Evolutionary conservation across 2,797 vertebrate species (phyloP), one percentile per base, ranked within the genome.

Genomic region (Aphelocoma californica): DNA sequence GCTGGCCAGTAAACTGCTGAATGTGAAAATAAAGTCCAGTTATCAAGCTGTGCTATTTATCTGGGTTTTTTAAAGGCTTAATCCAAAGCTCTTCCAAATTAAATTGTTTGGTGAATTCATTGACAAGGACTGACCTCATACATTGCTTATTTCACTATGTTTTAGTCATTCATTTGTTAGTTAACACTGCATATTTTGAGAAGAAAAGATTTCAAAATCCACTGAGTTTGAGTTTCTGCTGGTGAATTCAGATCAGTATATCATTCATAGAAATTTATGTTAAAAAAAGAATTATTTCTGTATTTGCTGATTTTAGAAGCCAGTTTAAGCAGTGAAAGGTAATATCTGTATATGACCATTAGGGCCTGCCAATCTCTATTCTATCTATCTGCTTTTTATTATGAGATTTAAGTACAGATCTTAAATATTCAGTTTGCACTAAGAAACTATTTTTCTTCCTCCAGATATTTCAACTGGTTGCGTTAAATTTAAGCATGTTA

Each of bases 231-330:
- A 56, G 6, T 50, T 82, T 81, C 32, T 78, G 19, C 13, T 53
- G 12, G 20, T 61, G 19, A 87, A 54, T 36, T 65, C 54, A 12
- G 14, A 69, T 42, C 21, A 48, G 14, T 72, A 79, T 40, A 67
- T 11, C 3, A 36, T 85, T 38, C 18, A 51, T 10, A 80, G 9
- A 16, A 65, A 36, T 64, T 9, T 28, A 53, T 8, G 12, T 6
- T n/a, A 42, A 2, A 36, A 58, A 48, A 36, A 34, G 4, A 0
- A 0, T 18, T 4, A 36, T 44, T 80, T 78, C 7, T 50, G 4
- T 32, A 56, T 77, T 78, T 80, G 5, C 5, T 61, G 45, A 42
- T 73, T 73, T 90, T 86, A 66, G 9, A 32, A 82, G 4, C 12
- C 44, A 7, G 2, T 44, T 88, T 70, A 73, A 58, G 3, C 9